phyloP scores from a whole-genome alignment of 1,140 invertebrate genomes.

The Drosophila melanica region DNA sequence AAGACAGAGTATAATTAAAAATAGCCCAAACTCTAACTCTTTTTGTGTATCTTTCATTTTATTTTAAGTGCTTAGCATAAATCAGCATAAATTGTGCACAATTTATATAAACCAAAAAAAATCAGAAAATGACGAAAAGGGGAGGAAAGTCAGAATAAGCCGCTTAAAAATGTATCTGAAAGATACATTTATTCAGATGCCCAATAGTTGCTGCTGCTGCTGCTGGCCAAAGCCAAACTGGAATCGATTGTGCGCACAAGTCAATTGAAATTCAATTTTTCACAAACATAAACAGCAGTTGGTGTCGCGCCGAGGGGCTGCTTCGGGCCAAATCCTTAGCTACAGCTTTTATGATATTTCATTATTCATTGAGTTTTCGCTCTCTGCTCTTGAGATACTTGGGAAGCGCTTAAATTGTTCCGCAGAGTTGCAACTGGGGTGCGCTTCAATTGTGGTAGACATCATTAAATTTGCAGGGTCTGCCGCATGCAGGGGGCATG shows the following conservation, averaged over 20 bases:
- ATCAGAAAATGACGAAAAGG: neutral
- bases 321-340: conserved; percentile 4
- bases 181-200: conserved; percentile 12
- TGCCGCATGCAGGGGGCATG: conserved; percentile 11
- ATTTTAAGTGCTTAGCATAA: conserved; percentile 36
- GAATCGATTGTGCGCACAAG: conserved; percentile 54
- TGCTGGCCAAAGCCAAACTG: conserved; percentile 20
- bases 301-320: neutral
- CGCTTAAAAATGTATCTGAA: conserved; percentile 33
- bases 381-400: conserved; percentile 5
- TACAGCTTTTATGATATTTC: conserved; percentile 32
- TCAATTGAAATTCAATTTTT: conserved; percentile 69
- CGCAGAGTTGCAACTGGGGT: conserved; percentile 28
- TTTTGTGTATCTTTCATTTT: conserved; percentile 12
- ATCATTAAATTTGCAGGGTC: conserved; percentile 66
- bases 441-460: conserved; percentile 35
- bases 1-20: conserved; percentile 7
- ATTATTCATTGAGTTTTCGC: conserved; percentile 21
- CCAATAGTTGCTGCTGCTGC: conserved; percentile 11
- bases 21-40: neutral
- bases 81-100: conserved; percentile 38
- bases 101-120: neutral
- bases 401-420: conserved; percentile 23
- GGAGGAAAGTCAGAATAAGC: conserved; percentile 15
- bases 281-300: conserved; percentile 42